Evolutionary conservation across 2,113 vertebrate genomes (phyloP).

Genomic region (Catagonus wagneri): DNA sequence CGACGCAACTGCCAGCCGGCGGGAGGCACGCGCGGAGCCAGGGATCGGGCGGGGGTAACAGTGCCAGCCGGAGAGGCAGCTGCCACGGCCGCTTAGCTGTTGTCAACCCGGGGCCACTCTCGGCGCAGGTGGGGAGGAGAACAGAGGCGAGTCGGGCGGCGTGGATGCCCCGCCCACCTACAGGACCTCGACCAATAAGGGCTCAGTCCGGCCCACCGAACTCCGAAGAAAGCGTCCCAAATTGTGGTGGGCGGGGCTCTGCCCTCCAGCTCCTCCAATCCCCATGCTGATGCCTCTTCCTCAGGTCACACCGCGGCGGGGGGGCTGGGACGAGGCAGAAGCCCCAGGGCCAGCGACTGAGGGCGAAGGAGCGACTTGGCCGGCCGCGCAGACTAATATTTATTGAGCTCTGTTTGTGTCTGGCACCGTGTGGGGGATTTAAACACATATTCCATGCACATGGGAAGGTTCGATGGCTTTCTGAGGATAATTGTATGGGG

Average conservation of each 20-base stretch:
- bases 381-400: not conserved
- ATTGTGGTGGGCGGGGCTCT: conserved; percentile 48
- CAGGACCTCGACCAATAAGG: conserved; percentile 52
- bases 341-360: not conserved
- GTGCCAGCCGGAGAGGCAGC: conserved; percentile 68
- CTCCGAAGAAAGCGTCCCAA: conserved; percentile 46
- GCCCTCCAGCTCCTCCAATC: conserved; percentile 16
- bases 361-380: not conserved
- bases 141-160: rapidly evolving
- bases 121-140: conserved; percentile 56
- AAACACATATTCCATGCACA: not conserved
- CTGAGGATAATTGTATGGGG: not conserved
- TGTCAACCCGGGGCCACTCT: conserved; percentile 36
- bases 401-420: conserved; percentile 38
- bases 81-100: conserved; percentile 39
- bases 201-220: not conserved
- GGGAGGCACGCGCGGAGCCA: conserved; percentile 23
- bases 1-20: not conserved
- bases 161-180: conserved; percentile 63
- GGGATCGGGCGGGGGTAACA: conserved; percentile 17
- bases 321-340: not conserved
- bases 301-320: conserved; percentile 26
- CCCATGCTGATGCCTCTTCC: not conserved
- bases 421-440: conserved; percentile 4
- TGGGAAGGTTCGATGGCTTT: not conserved